These are phyloP conservation scores for Hystrix cristata DNA, from an alignment of 2,113 vertebrate species.

Conservation along the genomic window DNA sequence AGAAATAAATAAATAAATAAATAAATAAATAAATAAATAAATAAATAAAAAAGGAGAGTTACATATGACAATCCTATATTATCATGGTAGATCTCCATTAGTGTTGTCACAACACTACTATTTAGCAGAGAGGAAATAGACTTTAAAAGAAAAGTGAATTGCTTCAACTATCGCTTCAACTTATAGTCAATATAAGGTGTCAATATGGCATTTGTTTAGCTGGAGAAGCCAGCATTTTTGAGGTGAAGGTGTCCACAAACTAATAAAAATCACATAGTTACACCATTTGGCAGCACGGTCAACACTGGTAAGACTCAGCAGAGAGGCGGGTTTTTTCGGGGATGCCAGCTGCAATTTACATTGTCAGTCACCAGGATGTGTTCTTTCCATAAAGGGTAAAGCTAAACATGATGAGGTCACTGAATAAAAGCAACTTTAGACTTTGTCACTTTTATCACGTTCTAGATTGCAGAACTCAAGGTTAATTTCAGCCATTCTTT, in stretches of 20 bases:
- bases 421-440: constrained; percentile 56
- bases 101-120: constrained; percentile 36
- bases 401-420: constrained; percentile 49
- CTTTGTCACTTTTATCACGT: background rate
- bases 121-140: background rate
- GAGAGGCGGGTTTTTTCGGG: background rate
- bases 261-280: background rate
- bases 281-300: background rate
- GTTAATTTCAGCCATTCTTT: constrained; percentile 28
- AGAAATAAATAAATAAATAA: too few relatives aligned
- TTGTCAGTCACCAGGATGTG: background rate
- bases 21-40: background rate
- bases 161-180: background rate
- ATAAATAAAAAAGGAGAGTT: background rate
- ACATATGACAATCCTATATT: background rate
- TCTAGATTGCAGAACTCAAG: background rate
- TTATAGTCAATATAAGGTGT: background rate
- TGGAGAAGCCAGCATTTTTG: background rate
- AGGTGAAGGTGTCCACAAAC: background rate
- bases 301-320: background rate
- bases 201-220: background rate
- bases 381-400: constrained; percentile 63
- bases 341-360: background rate
- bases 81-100: background rate
- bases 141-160: background rate